Base-by-base conservation (phyloP, 2,888 invertebrate genomes). In the Drosophila nr. medialis region DNA sequence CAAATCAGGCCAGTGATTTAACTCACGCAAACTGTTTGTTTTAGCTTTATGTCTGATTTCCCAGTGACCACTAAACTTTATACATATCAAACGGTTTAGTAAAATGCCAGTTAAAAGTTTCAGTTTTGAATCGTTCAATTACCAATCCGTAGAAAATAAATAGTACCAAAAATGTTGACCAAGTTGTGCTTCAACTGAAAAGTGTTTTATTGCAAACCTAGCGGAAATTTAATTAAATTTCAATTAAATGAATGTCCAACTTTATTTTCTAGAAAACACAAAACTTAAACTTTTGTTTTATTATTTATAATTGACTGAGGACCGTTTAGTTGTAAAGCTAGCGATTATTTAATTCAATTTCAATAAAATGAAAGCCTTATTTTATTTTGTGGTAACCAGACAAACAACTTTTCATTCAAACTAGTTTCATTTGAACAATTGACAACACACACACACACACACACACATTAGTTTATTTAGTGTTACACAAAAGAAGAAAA, bases 1-100 rank as follows among this genome's bases (percentile, higher is more conserved):
- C 77, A 73, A 75, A 77, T 77, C 80, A 76, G 30, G 70, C 65
- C 24, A 42, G 30, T 29, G 27, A 55, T 29, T 55, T 38, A 55
- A n/a, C 55, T n/a, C 27, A 38, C 2, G 34, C 42, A 42, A 51
- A 51, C 27, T 58, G 24, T 69, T 58, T 15, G 48, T 49, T 29
- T 18, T 27, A 54, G 24, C 15, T 15, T 15, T 7, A 13, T 32
- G 7, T 32, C 15, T 15, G 18, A 32, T 7, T 15, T 51, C 2
- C 2, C 2, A 13, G 11, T 50, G 11, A 51, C 29, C 51, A 51
- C 13, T n/a, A 30, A 51, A 32, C 45, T 21, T 21, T 11, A 11
- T 11, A 21, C 21, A 42, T 11, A 21, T 21, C 21, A 2, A 42
- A 11, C 21, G 11, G 42, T 0, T 42, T 21, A 15, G 24, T 24